These are phyloP conservation scores for Rhynchotus rufescens DNA, from an alignment of 2,797 vertebrate species.

Conservation along the genomic window DNA sequence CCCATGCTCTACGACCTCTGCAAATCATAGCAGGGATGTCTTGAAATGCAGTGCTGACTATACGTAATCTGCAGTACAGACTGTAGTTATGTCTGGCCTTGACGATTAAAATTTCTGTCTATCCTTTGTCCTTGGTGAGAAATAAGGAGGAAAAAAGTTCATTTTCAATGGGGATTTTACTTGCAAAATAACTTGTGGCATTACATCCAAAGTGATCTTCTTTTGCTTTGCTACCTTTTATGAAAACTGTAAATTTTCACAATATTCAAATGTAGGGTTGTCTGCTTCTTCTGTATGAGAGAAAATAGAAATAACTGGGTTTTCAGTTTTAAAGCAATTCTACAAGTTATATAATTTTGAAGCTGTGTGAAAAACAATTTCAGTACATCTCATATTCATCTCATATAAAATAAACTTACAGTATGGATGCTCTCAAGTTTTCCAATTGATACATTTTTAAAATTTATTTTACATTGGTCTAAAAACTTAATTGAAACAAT, in stretches of 20 bases:
- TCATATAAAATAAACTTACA: neutral
- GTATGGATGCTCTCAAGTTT: neutral
- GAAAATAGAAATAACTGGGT: neutral
- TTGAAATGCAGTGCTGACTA: neutral
- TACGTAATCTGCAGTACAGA: neutral
- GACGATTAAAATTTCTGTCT: neutral
- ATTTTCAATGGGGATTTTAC: neutral
- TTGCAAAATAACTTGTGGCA: neutral
- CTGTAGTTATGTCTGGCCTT: neutral
- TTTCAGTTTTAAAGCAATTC: neutral
- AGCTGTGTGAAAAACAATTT: neutral
- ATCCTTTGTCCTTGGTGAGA: neutral
- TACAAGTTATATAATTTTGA: neutral
- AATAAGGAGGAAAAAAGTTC: neutral
- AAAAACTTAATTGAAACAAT: neutral
- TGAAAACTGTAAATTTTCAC: neutral
- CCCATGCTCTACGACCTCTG: neutral
- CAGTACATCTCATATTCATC: neutral
- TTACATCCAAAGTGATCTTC: neutral
- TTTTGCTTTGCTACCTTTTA: rapidly evolving
- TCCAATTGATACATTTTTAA: neutral
- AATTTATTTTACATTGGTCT: neutral
- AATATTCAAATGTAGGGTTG: rapidly evolving
- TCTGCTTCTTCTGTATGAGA: neutral
- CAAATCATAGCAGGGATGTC: rapidly evolving